Conservation (phyloP, 1,140 invertebrate genomes). For the Prorops nasuta region DNA sequence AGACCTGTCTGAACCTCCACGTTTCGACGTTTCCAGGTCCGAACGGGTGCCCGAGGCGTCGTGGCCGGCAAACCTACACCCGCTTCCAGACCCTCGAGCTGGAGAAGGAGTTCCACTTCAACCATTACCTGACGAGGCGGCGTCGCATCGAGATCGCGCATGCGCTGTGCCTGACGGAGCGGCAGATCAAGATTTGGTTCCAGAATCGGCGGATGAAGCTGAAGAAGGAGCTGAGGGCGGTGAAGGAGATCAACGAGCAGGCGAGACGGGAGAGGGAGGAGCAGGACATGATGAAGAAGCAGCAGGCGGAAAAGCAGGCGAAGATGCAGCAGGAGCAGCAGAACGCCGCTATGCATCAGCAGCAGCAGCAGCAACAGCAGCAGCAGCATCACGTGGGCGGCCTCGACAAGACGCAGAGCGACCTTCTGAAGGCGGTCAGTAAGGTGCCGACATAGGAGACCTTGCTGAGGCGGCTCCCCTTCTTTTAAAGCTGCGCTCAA, state of each 20-base stretch:
- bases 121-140: slow-evolving; percentile 93
- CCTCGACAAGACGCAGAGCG: slow-evolving; percentile 64
- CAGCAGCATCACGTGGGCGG: slow-evolving; percentile 65
- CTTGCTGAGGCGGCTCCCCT: slow-evolving; percentile 37
- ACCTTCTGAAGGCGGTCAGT: slow-evolving; percentile 65
- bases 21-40: slow-evolving; percentile 72
- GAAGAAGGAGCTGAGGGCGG: slow-evolving; percentile 91
- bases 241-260: slow-evolving; percentile 94
- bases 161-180: slow-evolving; percentile 91
- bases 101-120: slow-evolving; percentile 99
- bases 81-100: slow-evolving; percentile 91
- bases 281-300: slow-evolving; percentile 86
- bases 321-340: slow-evolving; percentile 65
- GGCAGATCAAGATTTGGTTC: slow-evolving; percentile 98
- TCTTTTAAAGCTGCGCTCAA: slow-evolving; percentile 43
- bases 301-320: slow-evolving; percentile 81
- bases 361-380: slow-evolving; percentile 63
- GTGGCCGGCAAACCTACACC: slow-evolving; percentile 95
- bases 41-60: slow-evolving; percentile 89
- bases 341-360: slow-evolving; percentile 57
- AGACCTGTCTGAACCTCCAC: neutral
- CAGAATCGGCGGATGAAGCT: slow-evolving; percentile 97
- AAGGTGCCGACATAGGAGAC: slow-evolving; percentile 66
- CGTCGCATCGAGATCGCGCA: slow-evolving; percentile 96
- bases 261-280: slow-evolving; percentile 86